Percentiles rank a stretch among this genome's conserved stretches.
phyloP scores from a whole-genome alignment of 2,888 invertebrate genomes.

The Himalopsyche kuldschensis region DNA sequence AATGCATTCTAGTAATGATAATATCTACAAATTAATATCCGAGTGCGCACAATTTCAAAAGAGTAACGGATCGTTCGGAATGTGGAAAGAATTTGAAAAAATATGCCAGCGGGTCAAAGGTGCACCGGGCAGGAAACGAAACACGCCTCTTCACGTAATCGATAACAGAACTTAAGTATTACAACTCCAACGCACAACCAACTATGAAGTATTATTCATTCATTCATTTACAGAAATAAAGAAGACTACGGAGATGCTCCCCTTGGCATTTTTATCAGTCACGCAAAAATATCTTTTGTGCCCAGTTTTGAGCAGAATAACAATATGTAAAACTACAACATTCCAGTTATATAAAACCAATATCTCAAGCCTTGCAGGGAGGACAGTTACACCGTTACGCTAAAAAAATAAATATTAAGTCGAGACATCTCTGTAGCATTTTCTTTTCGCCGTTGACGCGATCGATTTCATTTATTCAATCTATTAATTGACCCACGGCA shows the following conservation, averaged over 20 bases:
- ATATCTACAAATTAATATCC: not conserved
- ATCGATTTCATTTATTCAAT: not conserved
- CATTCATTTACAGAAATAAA: not conserved
- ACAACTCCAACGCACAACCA: conserved; percentile 32
- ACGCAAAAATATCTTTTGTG: too few relatives aligned
- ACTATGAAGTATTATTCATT: conserved; percentile 28
- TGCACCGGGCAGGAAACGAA: not conserved
- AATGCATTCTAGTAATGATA: not conserved
- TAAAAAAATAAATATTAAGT: too few relatives aligned
- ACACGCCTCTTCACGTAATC: not conserved
- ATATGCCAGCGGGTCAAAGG: not conserved
- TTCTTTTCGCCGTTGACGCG: not conserved
- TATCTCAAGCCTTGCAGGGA: too few relatives aligned
- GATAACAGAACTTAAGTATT: not conserved
- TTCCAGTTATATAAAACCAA: too few relatives aligned
- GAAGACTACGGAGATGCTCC: not conserved
- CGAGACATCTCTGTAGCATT: not conserved
- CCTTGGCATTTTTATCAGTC: not conserved
- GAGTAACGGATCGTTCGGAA: conserved; percentile 2
- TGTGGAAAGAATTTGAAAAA: conserved; percentile 1
- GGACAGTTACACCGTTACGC: too few relatives aligned
- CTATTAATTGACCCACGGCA: not conserved
- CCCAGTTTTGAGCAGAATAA: too few relatives aligned
- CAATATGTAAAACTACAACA: too few relatives aligned
- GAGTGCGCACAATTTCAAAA: not conserved